Evolutionary conservation across 2,797 vertebrate species (phyloP), one percentile per base, ranked within the genome.

Genomic region (Arctocebus calabarensis): DNA sequence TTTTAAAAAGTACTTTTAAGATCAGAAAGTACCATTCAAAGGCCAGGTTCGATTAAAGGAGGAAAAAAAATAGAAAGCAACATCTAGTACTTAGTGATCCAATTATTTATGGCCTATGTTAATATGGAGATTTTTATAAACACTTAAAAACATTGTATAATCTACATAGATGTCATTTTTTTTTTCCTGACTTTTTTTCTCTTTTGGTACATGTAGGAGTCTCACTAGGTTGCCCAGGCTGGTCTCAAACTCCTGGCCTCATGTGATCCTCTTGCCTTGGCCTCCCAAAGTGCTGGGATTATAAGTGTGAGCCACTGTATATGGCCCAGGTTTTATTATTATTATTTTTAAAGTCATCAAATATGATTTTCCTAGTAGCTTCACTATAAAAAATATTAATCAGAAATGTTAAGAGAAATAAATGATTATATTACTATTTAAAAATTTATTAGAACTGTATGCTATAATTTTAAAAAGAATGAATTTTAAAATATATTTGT

Each of bases 81-180:
- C 32, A 82, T 45, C 22, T 1, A 27, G 13, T 75, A 75, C 17
- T 92, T 92, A 91, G 25, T 68, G 55, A 40, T 77, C 40, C n/a
- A 82, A 0, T 57, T 71, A 85, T 92, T 83, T 88, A 22, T 93
- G 8, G 14, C 90, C 45, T 89, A 11, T 85, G 43, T 25, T 78
- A 68, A 0, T 57, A 13, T 88, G 57, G 77, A 88, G 16, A 79
- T 2, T 66, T 90, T 75, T 90, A 48, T 78, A 91, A 88, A 59
- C 37, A 37, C 43, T 88, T 32, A 77, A 92, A 92, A 83, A 43
- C 23, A 88, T 77, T 89, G 55, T 71, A 77, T 84, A 82, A 34
- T 45, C 4, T 70, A 25, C n/a, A 34, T 5, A 55, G 27, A 22
- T 83, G 55, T 57, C 55, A 57, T 57, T 57, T 57, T 57, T 55